Conservation (phyloP, 2,888 invertebrate genomes). For the Rapana venosa region DNA sequence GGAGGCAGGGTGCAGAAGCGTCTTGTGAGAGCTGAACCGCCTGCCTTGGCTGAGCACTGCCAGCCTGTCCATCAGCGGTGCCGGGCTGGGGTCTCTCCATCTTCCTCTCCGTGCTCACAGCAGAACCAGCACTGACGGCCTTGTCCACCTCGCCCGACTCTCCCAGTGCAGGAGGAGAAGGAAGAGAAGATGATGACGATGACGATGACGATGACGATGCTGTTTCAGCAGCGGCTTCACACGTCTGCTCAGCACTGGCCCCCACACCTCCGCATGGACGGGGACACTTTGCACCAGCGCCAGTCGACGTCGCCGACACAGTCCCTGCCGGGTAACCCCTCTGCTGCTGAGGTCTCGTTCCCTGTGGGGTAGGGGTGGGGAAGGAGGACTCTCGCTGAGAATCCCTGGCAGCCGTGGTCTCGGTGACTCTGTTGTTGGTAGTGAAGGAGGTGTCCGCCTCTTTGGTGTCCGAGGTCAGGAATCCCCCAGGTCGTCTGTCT, state of each 20-base stretch:
- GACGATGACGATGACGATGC: background rate
- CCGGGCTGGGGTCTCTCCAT: too few relatives aligned
- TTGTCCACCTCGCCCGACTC: background rate
- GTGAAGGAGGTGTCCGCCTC: background rate
- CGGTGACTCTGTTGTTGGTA: background rate
- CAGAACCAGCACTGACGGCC: background rate
- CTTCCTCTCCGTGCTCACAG: background rate
- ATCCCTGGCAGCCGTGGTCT: background rate
- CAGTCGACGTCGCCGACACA: background rate
- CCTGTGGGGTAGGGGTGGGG: too few relatives aligned
- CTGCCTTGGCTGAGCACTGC: too few relatives aligned
- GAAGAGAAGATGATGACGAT: too few relatives aligned
- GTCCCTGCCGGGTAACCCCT: background rate
- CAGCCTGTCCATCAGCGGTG: background rate
- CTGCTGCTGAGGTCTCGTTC: background rate
- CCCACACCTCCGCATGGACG: too few relatives aligned
- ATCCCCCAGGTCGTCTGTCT: background rate
- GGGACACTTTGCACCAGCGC: background rate
- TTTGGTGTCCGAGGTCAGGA: background rate
- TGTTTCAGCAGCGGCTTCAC: background rate
- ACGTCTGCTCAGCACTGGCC: background rate
- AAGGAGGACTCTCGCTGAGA: background rate
- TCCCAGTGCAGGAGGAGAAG: too few relatives aligned
- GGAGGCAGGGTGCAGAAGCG: background rate
- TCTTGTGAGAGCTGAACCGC: background rate